These are phyloP conservation scores for Prunella himalayana DNA, from an alignment of 2,113 vertebrate genomes.

Conservation along the genomic window DNA sequence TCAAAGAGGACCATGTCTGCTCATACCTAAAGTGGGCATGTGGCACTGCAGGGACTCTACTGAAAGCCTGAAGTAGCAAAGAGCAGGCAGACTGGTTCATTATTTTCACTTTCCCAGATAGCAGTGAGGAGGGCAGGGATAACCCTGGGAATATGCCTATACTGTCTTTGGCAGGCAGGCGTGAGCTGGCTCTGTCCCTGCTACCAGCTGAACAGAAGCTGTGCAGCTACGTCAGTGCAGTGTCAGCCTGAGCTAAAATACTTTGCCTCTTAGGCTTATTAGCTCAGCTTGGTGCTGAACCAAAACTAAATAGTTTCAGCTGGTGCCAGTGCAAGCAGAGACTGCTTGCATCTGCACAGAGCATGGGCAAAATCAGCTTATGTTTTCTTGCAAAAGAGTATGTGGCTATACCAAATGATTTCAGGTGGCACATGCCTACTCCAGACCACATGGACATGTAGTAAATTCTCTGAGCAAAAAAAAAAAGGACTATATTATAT, in stretches of 20 bases:
- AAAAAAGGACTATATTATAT: background rate
- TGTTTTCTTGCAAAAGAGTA: background rate
- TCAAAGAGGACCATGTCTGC: background rate
- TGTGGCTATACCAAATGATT: background rate
- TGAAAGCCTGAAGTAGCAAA: background rate
- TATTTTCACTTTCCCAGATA: background rate
- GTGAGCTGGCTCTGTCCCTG: background rate
- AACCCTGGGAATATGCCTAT: background rate
- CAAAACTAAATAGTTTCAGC: conserved; percentile 28
- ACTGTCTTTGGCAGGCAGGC: background rate
- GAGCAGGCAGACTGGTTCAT: background rate
- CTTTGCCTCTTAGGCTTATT: conserved; percentile 11
- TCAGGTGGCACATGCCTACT: background rate
- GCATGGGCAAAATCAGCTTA: background rate
- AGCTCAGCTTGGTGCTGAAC: conserved; percentile 51
- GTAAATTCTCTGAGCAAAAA: background rate
- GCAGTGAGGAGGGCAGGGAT: background rate
- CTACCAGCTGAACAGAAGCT: conserved; percentile 40
- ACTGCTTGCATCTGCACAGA: background rate
- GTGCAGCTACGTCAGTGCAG: conserved; percentile 12
- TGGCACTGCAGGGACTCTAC: background rate
- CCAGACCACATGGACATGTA: background rate
- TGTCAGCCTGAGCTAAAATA: conserved; percentile 33
- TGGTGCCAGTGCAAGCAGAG: conserved; percentile 11
- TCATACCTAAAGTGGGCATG: background rate